Conservation (phyloP, 2,797 vertebrate genomes). For the Huso huso region DNA sequence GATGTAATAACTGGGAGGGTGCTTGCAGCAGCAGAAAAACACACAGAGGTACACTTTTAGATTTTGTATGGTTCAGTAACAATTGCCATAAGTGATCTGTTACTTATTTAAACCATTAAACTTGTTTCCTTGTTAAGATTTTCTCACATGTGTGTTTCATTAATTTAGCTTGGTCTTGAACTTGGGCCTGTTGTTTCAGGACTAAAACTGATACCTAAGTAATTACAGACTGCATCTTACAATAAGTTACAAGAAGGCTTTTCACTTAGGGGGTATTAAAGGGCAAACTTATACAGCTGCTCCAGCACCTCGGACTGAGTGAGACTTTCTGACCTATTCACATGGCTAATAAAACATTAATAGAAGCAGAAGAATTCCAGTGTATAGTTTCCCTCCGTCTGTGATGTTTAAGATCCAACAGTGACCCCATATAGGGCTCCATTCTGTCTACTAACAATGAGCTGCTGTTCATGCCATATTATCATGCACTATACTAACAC, state of each 20-base stretch:
- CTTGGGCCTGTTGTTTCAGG: constrained; percentile 40
- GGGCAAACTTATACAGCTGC: constrained; percentile 34
- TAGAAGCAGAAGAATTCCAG: constrained; percentile 66
- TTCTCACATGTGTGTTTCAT: constrained; percentile 31
- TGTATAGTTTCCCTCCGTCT: constrained; percentile 63
- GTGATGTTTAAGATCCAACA: constrained; percentile 67
- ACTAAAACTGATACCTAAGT: constrained; percentile 28
- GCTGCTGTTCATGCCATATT: constrained; percentile 68
- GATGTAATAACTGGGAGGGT: constrained; percentile 5
- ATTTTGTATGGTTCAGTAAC: constrained; percentile 14
- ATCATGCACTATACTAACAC: constrained; percentile 57
- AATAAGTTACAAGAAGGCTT: constrained; percentile 29
- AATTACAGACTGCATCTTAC: constrained; percentile 27
- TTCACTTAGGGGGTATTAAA: constrained; percentile 28
- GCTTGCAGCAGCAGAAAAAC: constrained; percentile 2
- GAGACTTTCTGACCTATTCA: constrained; percentile 68
- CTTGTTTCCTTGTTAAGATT: constrained; percentile 3
- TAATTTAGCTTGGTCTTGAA: constrained; percentile 27
- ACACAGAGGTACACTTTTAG: constrained; percentile 6
- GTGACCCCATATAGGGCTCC: constrained; percentile 74
- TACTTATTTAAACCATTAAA: constrained; percentile 1
- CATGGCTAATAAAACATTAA: constrained; percentile 74
- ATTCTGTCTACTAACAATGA: constrained; percentile 78
- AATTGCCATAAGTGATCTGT: constrained; percentile 23
- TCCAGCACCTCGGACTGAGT: constrained; percentile 39